A percentile compares a stretch with the other conserved stretches of the same genome.
phyloP scores from a whole-genome alignment of 2,888 invertebrate species.

The Lottia scabra region DNA sequence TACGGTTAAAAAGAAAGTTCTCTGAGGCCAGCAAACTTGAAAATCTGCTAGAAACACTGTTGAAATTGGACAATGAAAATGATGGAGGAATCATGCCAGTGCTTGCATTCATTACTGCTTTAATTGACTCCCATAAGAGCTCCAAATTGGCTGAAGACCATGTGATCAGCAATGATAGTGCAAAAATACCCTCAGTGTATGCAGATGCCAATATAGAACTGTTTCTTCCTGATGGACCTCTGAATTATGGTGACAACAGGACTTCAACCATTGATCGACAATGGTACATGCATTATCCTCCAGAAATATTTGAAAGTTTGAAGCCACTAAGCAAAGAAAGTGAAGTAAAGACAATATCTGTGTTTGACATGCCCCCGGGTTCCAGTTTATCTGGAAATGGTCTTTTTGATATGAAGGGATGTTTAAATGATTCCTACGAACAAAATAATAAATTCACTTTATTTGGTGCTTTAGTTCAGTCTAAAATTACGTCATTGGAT shows the following conservation, averaged over 20 bases:
- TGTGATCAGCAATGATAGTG: background rate
- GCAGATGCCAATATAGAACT: constrained; percentile 6
- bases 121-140: constrained; percentile 3
- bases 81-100: background rate
- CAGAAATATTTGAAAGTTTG: constrained; percentile 24
- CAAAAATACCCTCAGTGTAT: background rate
- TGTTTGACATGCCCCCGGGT: constrained; percentile 45
- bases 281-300: constrained; percentile 55
- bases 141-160: background rate
- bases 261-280: constrained; percentile 29
- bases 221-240: constrained; percentile 44
- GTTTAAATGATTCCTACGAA: constrained; percentile 50
- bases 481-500: constrained; percentile 45
- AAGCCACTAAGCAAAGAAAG: background rate
- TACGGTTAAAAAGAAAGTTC: constrained; percentile 42
- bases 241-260: constrained; percentile 48
- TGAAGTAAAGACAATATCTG: background rate
- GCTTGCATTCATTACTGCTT: background rate
- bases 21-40: constrained; percentile 56
- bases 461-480: constrained; percentile 58
- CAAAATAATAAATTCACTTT: constrained; percentile 40
- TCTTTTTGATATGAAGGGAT: constrained; percentile 45
- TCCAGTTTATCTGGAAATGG: constrained; percentile 38
- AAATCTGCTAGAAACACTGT: constrained; percentile 29
- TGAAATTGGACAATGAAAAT: background rate